Evolutionary conservation across 2,113 vertebrate genomes (phyloP).

Genomic region (Rhinolophus sinicus): DNA sequence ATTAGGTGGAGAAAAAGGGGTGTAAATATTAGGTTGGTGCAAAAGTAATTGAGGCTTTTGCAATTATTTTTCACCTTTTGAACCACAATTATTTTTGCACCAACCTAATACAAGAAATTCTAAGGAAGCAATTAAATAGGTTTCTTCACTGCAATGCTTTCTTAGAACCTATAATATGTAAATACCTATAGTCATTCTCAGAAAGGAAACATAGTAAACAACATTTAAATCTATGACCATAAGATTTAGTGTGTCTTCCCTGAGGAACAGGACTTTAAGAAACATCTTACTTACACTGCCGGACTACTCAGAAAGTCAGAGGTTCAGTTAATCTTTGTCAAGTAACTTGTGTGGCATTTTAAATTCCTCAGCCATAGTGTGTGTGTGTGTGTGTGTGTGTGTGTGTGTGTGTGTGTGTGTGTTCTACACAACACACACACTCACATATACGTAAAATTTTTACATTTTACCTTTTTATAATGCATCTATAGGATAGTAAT

Average conservation of each 20-base stretch:
- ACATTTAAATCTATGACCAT: background rate
- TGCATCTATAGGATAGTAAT: background rate
- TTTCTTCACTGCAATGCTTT: background rate
- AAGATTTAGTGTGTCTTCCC: background rate
- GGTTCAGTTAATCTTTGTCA: background rate
- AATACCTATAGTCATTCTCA: background rate
- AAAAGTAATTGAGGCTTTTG: too few relatives aligned
- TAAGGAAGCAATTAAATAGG: background rate
- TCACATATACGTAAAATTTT: background rate
- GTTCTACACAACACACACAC: background rate
- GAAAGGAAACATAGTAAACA: background rate
- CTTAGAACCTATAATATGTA: background rate
- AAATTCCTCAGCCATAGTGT: background rate
- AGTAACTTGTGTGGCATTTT: background rate
- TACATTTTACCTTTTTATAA: slow-evolving; percentile 5
- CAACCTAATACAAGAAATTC: background rate
- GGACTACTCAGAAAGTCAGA: background rate
- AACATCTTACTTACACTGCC: background rate
- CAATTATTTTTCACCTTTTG: too few relatives aligned
- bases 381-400: background rate
- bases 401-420: background rate
- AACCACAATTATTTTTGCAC: too few relatives aligned
- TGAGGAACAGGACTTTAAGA: background rate
- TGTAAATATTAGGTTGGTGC: background rate
- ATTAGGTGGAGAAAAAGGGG: background rate